These are phyloP conservation scores for Trididemnum miniatum DNA, from an alignment of 23 tunicate species.

Conservation along the genomic window DNA sequence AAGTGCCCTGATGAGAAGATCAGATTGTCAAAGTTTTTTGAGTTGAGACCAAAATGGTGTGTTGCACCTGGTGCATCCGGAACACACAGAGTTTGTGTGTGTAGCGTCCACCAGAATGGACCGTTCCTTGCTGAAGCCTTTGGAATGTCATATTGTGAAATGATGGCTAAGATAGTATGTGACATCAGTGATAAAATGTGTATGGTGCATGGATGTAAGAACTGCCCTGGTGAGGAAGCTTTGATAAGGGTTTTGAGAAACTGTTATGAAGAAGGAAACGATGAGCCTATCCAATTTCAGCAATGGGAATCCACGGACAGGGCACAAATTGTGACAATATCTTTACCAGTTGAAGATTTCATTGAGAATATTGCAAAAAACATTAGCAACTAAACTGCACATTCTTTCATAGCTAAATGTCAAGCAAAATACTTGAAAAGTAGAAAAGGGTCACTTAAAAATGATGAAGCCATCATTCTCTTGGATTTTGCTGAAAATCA, in stretches of 20 bases:
- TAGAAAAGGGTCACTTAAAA: neutral
- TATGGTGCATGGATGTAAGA: neutral
- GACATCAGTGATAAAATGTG: neutral
- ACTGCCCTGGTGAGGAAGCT: neutral
- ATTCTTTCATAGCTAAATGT: neutral
- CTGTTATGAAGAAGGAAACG: neutral
- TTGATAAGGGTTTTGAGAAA: neutral
- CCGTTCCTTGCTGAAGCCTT: neutral
- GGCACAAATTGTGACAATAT: too few species aligned
- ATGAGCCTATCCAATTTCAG: neutral
- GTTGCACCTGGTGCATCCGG: neutral
- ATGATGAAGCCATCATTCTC: neutral
- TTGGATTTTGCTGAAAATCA: too few species aligned
- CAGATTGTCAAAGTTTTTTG: neutral
- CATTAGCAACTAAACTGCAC: neutral
- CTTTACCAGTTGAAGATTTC: too few species aligned
- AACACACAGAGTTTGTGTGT: neutral
- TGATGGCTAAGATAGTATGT: neutral
- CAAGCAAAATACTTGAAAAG: neutral
- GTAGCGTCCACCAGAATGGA: neutral
- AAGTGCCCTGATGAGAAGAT: neutral
- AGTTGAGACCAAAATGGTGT: neutral
- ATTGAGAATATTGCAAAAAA: too few species aligned
- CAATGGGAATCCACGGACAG: constrained; percentile 9
- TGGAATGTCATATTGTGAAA: neutral